Conservation (phyloP, 2,888 invertebrate species). For the Dynastes maya region DNA sequence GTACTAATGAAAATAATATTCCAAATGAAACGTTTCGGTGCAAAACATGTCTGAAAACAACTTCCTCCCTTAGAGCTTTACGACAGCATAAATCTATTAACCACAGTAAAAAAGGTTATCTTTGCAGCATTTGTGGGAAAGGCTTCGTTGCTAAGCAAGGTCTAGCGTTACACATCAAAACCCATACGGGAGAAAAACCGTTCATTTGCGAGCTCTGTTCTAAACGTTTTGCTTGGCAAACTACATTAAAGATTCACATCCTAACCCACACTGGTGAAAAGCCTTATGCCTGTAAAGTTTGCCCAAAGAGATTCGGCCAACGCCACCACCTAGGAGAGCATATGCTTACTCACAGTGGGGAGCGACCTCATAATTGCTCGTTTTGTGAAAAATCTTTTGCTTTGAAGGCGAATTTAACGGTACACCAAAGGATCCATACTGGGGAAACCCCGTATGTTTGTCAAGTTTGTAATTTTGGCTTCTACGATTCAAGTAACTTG, state of each 20-base stretch:
- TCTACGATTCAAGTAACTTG: constrained; percentile 57
- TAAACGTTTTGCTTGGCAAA: constrained; percentile 62
- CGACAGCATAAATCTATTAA: constrained; percentile 24
- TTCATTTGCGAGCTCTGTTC: constrained; percentile 62
- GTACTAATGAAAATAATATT: neutral
- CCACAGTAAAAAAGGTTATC: constrained; percentile 51
- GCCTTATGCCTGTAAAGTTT: constrained; percentile 57
- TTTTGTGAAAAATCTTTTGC: constrained; percentile 54
- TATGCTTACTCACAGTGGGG: constrained; percentile 53
- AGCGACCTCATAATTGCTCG: constrained; percentile 51
- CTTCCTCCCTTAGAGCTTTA: constrained; percentile 28
- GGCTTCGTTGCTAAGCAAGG: constrained; percentile 51
- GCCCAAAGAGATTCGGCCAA: constrained; percentile 53
- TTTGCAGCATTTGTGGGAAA: constrained; percentile 55
- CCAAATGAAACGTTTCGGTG: constrained; percentile 19
- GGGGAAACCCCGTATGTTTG: constrained; percentile 58
- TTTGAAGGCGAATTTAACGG: constrained; percentile 55
- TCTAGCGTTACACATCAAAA: constrained; percentile 55
- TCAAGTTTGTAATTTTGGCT: constrained; percentile 55
- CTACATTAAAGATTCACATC: constrained; percentile 63
- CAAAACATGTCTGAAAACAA: constrained; percentile 39
- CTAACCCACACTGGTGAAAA: constrained; percentile 64
- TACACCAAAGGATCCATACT: constrained; percentile 56
- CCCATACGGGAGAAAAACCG: constrained; percentile 64
- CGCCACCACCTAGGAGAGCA: constrained; percentile 53